phyloP scores from a whole-genome alignment of 37 sponge, comb jelly and placozoan species.

The Mnemiopsis leidyi region DNA sequence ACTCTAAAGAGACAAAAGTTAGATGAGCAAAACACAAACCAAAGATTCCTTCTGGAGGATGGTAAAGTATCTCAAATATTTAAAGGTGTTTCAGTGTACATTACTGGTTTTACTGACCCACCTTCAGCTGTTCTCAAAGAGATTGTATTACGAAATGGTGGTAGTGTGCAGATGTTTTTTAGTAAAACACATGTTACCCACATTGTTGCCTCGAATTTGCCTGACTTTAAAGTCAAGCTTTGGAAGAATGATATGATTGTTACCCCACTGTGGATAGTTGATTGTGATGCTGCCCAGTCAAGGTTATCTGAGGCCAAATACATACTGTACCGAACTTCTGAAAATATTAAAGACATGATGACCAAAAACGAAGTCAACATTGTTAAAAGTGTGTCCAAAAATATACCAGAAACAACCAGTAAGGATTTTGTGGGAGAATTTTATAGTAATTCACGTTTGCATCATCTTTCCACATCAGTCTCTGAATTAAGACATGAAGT shows the following conservation, averaged over 20 bases:
- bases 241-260: constrained; percentile 66
- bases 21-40: neutral
- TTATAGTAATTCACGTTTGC: constrained; percentile 85
- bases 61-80: neutral
- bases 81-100: constrained; percentile 48
- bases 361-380: neutral
- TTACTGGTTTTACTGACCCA: constrained; percentile 70
- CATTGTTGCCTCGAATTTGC: constrained; percentile 80
- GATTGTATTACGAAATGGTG: constrained; percentile 77
- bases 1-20: constrained; percentile 34
- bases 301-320: constrained; percentile 41
- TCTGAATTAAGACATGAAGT: constrained; percentile 78
- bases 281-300: constrained; percentile 15
- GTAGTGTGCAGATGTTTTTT: constrained; percentile 73
- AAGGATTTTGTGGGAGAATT: constrained; percentile 78
- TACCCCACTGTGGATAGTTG: constrained; percentile 67
- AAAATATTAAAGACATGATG: constrained; percentile 16
- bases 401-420: neutral
- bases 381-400: neutral
- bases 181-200: constrained; percentile 74
- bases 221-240: constrained; percentile 78
- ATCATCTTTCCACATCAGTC: constrained; percentile 87
- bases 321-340: neutral
- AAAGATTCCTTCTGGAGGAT: neutral
- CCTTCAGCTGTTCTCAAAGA: constrained; percentile 75